These are phyloP conservation scores for Steinernema carpocapsae DNA, from an alignment of 2,888 invertebrate genomes.

Conservation along the genomic window DNA sequence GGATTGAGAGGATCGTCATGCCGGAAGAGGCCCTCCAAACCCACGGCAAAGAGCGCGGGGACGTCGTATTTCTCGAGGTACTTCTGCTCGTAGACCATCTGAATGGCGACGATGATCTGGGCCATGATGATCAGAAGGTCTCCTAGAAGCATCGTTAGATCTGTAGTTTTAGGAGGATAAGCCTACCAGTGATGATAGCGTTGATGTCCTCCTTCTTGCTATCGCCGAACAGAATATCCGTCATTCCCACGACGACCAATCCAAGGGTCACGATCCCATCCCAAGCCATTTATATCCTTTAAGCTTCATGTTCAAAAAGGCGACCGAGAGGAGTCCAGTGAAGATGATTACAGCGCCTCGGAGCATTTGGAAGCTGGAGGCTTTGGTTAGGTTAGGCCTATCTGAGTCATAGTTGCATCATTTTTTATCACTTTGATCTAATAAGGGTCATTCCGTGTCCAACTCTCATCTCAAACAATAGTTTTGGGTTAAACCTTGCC, in stretches of 20 bases:
- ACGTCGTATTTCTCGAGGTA: conserved; percentile 83
- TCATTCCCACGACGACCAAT: conserved; percentile 69
- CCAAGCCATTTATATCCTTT: conserved; percentile 70
- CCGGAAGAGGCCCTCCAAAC: no score
- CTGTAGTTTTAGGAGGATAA: not conserved
- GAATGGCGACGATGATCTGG: conserved; percentile 81
- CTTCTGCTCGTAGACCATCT: conserved; percentile 94
- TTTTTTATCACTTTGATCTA: no score
- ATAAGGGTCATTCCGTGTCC: no score
- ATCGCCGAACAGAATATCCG: conserved; percentile 67
- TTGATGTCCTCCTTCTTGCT: conserved; percentile 72
- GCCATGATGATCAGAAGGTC: conserved; percentile 75
- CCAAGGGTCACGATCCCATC: conserved; percentile 70
- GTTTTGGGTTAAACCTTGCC: no score
- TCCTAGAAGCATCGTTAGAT: conserved; percentile 68
- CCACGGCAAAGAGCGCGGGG: conserved; percentile 86
- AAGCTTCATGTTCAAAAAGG: conserved; percentile 76
- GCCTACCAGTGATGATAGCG: conserved; percentile 72
- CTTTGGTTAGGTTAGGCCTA: conserved; percentile 89
- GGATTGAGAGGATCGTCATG: conserved; percentile 69
- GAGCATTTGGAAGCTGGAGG: conserved; percentile 94
- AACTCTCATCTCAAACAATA: no score
- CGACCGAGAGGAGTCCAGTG: conserved; percentile 84
- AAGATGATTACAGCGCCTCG: conserved; percentile 87
- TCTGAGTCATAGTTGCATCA: no score